Base-by-base conservation (phyloP, 2,888 invertebrate species). In the Conchocele bisecta region DNA sequence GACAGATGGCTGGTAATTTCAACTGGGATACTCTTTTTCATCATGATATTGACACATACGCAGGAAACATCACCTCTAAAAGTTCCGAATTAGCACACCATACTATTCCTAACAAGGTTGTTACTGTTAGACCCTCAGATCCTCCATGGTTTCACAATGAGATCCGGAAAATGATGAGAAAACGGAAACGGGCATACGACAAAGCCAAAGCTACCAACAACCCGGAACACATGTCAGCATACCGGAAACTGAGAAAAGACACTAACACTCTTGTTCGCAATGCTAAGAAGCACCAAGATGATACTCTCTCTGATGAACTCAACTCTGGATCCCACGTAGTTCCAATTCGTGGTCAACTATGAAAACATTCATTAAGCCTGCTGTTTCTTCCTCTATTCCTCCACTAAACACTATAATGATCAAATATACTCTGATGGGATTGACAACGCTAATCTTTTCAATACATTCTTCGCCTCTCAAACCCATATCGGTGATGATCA, bases 381-480 rank as follows among this genome's bases (percentile, higher is more conserved):
- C n/a, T 17, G n/a, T 22, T 9, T 20, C n/a, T 6, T 9, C 42
- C n/a, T 9, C 42, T 9, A 15, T 42, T 9, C 42, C 51, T 26
- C 51, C 51, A 29, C 37, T 20, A 35, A 53, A 35, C 17, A n/a
- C n/a, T n/a, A n/a, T 17, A 53, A 53, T 53, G 53, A 26, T 7
- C 11, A 33, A 11, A 53, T 35, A 5, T 31, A 11, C 20, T 13
- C 11, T 29, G 33, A 35, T 11, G 33, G 22, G 3, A 31, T 29
- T 5, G 53, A 53, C 15, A 53, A 53, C 9, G 53, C 53, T 4
- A 28, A 20, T 17, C 20, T 35, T 11, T 20, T 53, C 20, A 53
- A 53, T 17, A 35, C 7, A 29, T 35, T 33, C 24, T 53, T 53
- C 22, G 5, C 7, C 13, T 17, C 7, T 20, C 31, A 35, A 13